phyloP scores from a whole-genome alignment of 2,888 invertebrate genomes.

The Patella pellucida region DNA sequence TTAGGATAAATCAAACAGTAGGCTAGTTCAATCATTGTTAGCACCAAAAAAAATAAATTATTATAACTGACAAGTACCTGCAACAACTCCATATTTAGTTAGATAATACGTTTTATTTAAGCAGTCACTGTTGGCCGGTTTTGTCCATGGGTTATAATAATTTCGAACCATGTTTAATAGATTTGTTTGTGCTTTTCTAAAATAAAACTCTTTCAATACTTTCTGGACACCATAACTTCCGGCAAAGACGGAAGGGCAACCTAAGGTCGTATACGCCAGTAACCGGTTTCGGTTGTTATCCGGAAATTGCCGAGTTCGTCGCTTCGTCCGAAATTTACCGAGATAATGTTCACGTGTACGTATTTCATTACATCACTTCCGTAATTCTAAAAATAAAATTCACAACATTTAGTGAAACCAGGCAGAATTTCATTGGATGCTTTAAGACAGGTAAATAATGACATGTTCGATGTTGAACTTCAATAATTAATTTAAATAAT shows the following conservation, averaged over 20 bases:
- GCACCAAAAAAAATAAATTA: background rate
- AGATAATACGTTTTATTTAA: constrained; percentile 18
- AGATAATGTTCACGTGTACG: background rate
- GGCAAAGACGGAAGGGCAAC: background rate
- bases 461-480: too few species aligned
- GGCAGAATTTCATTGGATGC: too few species aligned
- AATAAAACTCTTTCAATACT: background rate
- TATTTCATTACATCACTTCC: background rate
- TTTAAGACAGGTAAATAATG: too few species aligned
- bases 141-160: constrained; percentile 10
- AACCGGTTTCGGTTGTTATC: background rate
- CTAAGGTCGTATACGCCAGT: background rate
- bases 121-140: constrained; percentile 15
- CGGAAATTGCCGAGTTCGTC: background rate
- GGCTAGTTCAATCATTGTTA: too few species aligned
- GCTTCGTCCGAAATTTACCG: background rate
- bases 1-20: too few species aligned
- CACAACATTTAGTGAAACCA: too few species aligned
- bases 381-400: too few species aligned
- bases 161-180: background rate
- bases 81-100: constrained; percentile 11
- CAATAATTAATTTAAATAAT: too few species aligned
- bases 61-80: background rate
- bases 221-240: background rate
- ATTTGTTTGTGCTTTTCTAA: background rate